phyloP scores from a whole-genome alignment of 2,797 vertebrate genomes.

The Coranthus polyacanthus region DNA sequence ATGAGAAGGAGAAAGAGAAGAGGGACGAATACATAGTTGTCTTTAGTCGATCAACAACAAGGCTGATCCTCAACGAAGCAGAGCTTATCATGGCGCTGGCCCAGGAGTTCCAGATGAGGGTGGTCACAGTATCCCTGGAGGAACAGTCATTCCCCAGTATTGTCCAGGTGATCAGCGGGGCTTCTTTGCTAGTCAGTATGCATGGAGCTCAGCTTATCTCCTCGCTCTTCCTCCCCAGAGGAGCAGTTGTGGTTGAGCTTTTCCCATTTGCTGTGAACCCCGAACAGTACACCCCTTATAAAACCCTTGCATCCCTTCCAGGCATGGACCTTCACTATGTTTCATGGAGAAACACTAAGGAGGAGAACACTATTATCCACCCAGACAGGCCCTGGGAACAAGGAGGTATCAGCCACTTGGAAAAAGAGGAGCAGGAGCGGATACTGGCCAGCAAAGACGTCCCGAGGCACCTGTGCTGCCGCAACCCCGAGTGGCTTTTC shows the following conservation, averaged over 20 bases:
- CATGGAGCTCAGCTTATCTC: slow-evolving; percentile 96
- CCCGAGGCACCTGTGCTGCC: slow-evolving; percentile 94
- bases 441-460: slow-evolving; percentile 93
- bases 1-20: slow-evolving; percentile 67
- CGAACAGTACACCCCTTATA: slow-evolving; percentile 97
- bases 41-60: slow-evolving; percentile 93
- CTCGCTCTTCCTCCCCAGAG: slow-evolving; percentile 94
- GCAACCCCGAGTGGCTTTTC: slow-evolving; percentile 98
- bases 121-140: slow-evolving; percentile 93
- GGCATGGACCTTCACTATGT: slow-evolving; percentile 98
- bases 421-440: slow-evolving; percentile 90
- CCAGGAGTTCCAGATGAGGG: slow-evolving; percentile 97
- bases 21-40: slow-evolving; percentile 92
- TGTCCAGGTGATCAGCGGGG: slow-evolving; percentile 88
- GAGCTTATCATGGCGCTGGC: slow-evolving; percentile 94
- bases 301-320: slow-evolving; percentile 92
- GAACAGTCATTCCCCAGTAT: slow-evolving; percentile 92
- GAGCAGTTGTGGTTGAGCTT: slow-evolving; percentile 92
- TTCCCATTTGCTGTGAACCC: slow-evolving; percentile 96
- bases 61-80: slow-evolving; percentile 95
- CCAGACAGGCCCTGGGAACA: slow-evolving; percentile 95
- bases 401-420: slow-evolving; percentile 93
- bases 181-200: slow-evolving; percentile 96
- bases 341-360: slow-evolving; percentile 91
- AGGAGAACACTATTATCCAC: slow-evolving; percentile 90